phyloP scores from a whole-genome alignment of 1,140 invertebrate species.

The Drosophila lacteicornis region DNA sequence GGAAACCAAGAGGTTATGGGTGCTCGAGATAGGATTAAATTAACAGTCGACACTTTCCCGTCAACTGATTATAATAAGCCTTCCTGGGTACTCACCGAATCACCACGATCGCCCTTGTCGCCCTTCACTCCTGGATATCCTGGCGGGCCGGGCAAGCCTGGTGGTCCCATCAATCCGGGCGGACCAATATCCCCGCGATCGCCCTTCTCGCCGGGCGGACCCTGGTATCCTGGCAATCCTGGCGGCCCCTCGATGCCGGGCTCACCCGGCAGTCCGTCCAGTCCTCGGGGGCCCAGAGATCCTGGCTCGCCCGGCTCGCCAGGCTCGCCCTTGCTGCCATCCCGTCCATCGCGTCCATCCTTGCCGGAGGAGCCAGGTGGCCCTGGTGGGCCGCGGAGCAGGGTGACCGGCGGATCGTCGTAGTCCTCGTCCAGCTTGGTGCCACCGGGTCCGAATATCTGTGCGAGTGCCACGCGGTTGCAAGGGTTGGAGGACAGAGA shows the following conservation, averaged over 20 bases:
- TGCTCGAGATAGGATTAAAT: not conserved
- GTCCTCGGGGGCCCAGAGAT: slow-evolving; percentile 88
- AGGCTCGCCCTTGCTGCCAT: slow-evolving; percentile 86
- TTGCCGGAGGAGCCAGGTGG: slow-evolving; percentile 87
- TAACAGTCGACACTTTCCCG: not conserved
- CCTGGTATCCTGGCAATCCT: slow-evolving; percentile 91
- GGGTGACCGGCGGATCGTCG: slow-evolving; percentile 81
- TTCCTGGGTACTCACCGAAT: slow-evolving; percentile 91
- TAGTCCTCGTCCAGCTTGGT: slow-evolving; percentile 83
- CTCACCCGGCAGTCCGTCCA: slow-evolving; percentile 83
- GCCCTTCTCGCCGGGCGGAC: slow-evolving; percentile 95
- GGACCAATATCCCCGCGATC: slow-evolving; percentile 96
- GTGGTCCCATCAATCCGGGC: slow-evolving; percentile 91
- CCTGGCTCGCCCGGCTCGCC: slow-evolving; percentile 96
- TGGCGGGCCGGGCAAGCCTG: slow-evolving; percentile 89
- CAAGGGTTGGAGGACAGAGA: slow-evolving; percentile 26
- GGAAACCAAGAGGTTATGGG: slow-evolving; percentile 11
- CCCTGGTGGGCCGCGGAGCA: slow-evolving; percentile 86
- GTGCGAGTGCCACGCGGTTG: slow-evolving; percentile 20
- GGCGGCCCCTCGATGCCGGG: slow-evolving; percentile 85
- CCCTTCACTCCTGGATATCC: slow-evolving; percentile 95
- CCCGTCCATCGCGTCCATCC: slow-evolving; percentile 87
- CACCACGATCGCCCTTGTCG: slow-evolving; percentile 96
- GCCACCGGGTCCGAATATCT: slow-evolving; percentile 84
- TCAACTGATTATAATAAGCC: not conserved